These are phyloP conservation scores for Sicus ferrugineus DNA, from an alignment of 2,888 invertebrate species.

Conservation along the genomic window DNA sequence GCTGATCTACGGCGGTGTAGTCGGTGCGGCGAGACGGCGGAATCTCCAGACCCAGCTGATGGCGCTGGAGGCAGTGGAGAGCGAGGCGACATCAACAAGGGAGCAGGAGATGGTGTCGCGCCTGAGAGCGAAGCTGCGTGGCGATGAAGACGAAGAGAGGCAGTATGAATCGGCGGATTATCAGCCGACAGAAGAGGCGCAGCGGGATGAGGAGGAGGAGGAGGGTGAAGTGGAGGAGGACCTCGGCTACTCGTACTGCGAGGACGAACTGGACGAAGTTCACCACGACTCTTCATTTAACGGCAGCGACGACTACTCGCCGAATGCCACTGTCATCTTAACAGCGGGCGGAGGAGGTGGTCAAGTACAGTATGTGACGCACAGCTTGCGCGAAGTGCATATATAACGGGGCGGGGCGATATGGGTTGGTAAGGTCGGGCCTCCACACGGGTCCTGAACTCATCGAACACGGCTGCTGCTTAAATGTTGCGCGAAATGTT, in stretches of 20 bases:
- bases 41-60: conserved; percentile 43
- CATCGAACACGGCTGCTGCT: background rate
- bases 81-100: background rate
- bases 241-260: conserved; percentile 55
- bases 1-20: conserved; percentile 47
- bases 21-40: conserved; percentile 36
- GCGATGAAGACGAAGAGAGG: conserved; percentile 4
- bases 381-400: conserved; percentile 50
- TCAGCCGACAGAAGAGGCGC: conserved; percentile 8
- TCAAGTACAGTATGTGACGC: conserved; percentile 46
- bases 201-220: conserved; percentile 24
- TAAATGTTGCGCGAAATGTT: background rate
- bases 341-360: conserved; percentile 33
- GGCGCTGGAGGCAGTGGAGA: background rate
- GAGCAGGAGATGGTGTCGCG: conserved; percentile 8
- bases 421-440: background rate
- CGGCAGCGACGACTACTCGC: conserved; percentile 41
- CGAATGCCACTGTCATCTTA: conserved; percentile 44
- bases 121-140: conserved; percentile 2
- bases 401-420: conserved; percentile 42
- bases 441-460: background rate
- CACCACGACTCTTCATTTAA: conserved; percentile 34
- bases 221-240: conserved; percentile 53
- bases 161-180: conserved; percentile 35
- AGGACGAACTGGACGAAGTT: conserved; percentile 45